Evolutionary conservation across 2,888 invertebrate species (phyloP).

Genomic region (Lasioglossum calceatum): DNA sequence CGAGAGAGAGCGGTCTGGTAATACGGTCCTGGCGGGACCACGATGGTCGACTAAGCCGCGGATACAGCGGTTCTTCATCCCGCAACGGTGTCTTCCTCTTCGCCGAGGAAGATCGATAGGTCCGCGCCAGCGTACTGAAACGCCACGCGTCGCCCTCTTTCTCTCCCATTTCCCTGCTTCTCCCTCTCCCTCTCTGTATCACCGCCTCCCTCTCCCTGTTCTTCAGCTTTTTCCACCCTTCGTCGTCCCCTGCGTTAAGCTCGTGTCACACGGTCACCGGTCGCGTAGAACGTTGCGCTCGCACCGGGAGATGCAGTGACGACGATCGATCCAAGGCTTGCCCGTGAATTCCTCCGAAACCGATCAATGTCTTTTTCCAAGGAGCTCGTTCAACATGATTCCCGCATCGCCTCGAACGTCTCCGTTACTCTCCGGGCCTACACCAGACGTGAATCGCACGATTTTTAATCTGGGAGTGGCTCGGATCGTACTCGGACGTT

Average conservation of each 20-base stretch:
- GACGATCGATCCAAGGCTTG: constrained; percentile 54
- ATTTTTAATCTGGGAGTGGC: neutral
- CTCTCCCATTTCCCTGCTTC: constrained; percentile 7
- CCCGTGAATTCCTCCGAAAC: constrained; percentile 42
- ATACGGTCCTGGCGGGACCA: constrained; percentile 56
- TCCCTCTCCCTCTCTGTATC: neutral
- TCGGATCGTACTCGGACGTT: neutral
- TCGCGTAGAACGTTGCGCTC: constrained; percentile 42
- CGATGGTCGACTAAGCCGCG: constrained; percentile 76
- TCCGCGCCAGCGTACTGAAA: constrained; percentile 78
- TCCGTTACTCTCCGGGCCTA: no score
- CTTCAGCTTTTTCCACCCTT: constrained; percentile 23
- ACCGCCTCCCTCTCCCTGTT: neutral
- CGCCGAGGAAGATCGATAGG: constrained; percentile 73
- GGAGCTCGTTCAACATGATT: neutral
- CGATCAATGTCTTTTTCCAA: neutral
- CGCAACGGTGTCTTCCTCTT: constrained; percentile 70
- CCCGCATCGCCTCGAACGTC: no score
- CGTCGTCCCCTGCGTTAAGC: constrained; percentile 30
- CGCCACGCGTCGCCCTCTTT: constrained; percentile 33
- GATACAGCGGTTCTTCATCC: constrained; percentile 72
- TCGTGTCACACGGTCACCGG: constrained; percentile 53
- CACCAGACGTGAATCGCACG: neutral
- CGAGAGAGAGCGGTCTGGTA: constrained; percentile 34
- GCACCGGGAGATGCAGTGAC: constrained; percentile 31